Conservation (phyloP, 2,113 vertebrate genomes). For the Istiophorus platypterus region DNA sequence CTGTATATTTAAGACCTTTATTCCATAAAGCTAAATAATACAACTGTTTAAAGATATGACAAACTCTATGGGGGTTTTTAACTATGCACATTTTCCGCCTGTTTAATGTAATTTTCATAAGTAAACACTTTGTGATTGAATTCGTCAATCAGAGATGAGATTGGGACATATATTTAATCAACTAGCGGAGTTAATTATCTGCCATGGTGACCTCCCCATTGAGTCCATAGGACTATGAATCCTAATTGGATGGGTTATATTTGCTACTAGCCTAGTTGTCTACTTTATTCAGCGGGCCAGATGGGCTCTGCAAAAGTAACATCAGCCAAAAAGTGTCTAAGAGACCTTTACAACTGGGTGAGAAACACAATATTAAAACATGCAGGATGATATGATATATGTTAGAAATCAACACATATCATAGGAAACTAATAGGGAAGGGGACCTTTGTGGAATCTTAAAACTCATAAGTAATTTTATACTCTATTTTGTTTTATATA, state of each 20-base stretch:
- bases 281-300: slow-evolving; percentile 52
- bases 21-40: background rate
- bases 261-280: slow-evolving; percentile 53
- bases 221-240: slow-evolving; percentile 62
- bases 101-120: slow-evolving; percentile 63
- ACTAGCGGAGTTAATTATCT: slow-evolving; percentile 77
- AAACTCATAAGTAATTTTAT: background rate
- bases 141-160: slow-evolving; percentile 71
- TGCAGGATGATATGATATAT: background rate
- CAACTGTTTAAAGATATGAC: background rate
- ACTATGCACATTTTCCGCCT: slow-evolving; percentile 23
- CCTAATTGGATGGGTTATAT: slow-evolving; percentile 60
- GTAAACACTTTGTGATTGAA: slow-evolving; percentile 74
- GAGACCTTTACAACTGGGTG: slow-evolving; percentile 9
- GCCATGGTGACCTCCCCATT: slow-evolving; percentile 62
- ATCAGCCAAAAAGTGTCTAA: slow-evolving; percentile 33
- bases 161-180: slow-evolving; percentile 74
- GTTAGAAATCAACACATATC: background rate
- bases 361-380: slow-evolving; percentile 7
- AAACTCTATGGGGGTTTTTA: slow-evolving; percentile 1
- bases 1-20: background rate
- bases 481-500: background rate
- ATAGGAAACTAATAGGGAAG: background rate
- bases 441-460: background rate
- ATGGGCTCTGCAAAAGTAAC: slow-evolving; percentile 45